A percentile compares a stretch with the other conserved stretches of the same genome.
These are phyloP conservation scores for Euwallacea similis DNA, from an alignment of 1,140 invertebrate species.

Conservation along the genomic window DNA sequence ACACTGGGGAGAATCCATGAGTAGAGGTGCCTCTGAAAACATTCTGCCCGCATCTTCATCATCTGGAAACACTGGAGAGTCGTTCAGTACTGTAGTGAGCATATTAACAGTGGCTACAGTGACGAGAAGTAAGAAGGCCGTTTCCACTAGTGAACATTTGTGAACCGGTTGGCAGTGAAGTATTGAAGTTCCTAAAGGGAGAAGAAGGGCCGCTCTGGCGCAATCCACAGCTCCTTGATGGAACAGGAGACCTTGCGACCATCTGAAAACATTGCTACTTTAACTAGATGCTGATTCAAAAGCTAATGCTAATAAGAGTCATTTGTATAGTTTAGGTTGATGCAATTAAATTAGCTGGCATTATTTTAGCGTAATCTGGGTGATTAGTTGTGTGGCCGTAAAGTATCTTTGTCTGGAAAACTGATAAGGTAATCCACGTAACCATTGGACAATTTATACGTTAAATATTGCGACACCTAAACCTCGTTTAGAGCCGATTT, in stretches of 20 bases:
- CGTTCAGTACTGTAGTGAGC: slow-evolving; percentile 86
- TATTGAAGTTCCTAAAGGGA: slow-evolving; percentile 80
- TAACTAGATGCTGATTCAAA: background rate
- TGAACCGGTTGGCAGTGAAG: slow-evolving; percentile 80
- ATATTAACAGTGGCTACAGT: slow-evolving; percentile 90
- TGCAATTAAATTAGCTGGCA: background rate
- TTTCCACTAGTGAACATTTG: slow-evolving; percentile 87
- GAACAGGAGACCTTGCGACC: slow-evolving; percentile 85
- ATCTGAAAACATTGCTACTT: slow-evolving; percentile 57
- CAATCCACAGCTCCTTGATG: slow-evolving; percentile 86
- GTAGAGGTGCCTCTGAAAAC: slow-evolving; percentile 52
- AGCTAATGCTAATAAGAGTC: background rate
- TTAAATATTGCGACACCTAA: background rate
- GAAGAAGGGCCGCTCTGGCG: slow-evolving; percentile 75
- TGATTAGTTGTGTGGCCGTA: background rate
- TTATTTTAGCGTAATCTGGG: background rate
- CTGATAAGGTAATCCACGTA: background rate
- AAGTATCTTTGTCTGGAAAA: background rate
- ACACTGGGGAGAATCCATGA: slow-evolving; percentile 65
- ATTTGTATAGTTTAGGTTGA: too few species aligned
- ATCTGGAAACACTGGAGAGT: slow-evolving; percentile 83
- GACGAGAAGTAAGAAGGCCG: slow-evolving; percentile 82
- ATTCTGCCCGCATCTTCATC: slow-evolving; percentile 72
- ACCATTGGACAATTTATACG: background rate
- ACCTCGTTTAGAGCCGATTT: background rate